These are phyloP conservation scores for Paralinhomoeus sp. DNA, from an alignment of 2,888 invertebrate species.

Conservation along the genomic window DNA sequence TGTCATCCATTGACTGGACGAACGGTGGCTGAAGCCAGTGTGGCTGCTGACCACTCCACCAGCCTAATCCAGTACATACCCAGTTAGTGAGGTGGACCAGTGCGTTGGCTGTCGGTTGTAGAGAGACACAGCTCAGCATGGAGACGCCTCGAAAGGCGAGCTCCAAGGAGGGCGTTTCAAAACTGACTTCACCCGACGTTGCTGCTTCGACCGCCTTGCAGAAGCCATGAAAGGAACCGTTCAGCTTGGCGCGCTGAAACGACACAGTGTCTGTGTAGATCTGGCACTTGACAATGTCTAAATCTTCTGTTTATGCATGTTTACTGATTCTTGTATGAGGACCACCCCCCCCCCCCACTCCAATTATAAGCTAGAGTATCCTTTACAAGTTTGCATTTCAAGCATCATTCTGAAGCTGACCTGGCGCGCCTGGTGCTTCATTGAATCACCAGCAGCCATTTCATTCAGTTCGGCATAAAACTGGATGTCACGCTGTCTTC, in stretches of 20 bases:
- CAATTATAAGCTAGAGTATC: too few relatives aligned
- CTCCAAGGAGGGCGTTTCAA: slow-evolving; percentile 93
- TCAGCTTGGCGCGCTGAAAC: slow-evolving; percentile 77
- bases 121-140: slow-evolving; percentile 69
- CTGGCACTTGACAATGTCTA: too few relatives aligned
- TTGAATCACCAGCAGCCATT: slow-evolving; percentile 94
- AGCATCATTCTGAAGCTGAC: too few relatives aligned
- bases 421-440: slow-evolving; percentile 99
- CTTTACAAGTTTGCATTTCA: too few relatives aligned
- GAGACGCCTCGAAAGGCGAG: slow-evolving; percentile 93
- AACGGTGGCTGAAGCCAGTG: slow-evolving; percentile 52
- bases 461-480: slow-evolving; percentile 99
- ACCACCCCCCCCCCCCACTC: slow-evolving; percentile 62
- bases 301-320: too few relatives aligned
- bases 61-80: slow-evolving; percentile 35
- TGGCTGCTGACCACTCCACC: too few relatives aligned
- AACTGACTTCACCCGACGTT: slow-evolving; percentile 78
- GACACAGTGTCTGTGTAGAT: too few relatives aligned
- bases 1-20: slow-evolving; percentile 87
- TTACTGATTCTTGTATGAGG: too few relatives aligned
- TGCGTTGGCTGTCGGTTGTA: slow-evolving; percentile 87
- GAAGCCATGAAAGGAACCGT: slow-evolving; percentile 91
- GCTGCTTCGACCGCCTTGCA: slow-evolving; percentile 83
- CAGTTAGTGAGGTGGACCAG: slow-evolving; percentile 90
- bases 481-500: slow-evolving; percentile 94